These are phyloP conservation scores for Cyrtodaria siliqua DNA, from an alignment of 2,888 invertebrate species.

Conservation along the genomic window DNA sequence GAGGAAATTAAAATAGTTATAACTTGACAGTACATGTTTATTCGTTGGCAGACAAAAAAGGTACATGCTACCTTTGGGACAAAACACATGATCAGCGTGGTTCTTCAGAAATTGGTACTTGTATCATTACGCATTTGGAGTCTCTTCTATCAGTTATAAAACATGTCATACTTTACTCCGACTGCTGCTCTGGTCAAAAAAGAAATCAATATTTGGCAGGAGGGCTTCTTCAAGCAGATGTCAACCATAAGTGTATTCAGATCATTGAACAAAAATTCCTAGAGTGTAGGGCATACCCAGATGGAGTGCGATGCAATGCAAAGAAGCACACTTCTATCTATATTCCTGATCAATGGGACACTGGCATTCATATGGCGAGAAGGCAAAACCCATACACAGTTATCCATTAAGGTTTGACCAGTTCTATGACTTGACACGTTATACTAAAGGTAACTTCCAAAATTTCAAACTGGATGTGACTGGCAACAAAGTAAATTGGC, in stretches of 20 bases:
- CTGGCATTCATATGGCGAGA: slow-evolving; percentile 24
- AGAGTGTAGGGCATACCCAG: slow-evolving; percentile 45
- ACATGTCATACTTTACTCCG: slow-evolving; percentile 42
- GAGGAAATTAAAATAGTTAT: slow-evolving; percentile 45
- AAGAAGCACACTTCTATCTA: slow-evolving; percentile 24
- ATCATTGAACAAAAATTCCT: slow-evolving; percentile 44
- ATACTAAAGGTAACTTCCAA: background rate
- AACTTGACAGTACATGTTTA: slow-evolving; percentile 46
- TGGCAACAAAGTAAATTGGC: slow-evolving; percentile 15
- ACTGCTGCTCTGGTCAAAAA: slow-evolving; percentile 46
- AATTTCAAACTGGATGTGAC: no score
- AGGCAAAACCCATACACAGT: slow-evolving; percentile 14
- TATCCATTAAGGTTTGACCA: slow-evolving; percentile 4
- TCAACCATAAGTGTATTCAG: slow-evolving; percentile 10
- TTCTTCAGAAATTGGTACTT: slow-evolving; percentile 43
- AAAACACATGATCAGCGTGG: slow-evolving; percentile 39
- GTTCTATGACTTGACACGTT: slow-evolving; percentile 6
- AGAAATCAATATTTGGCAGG: slow-evolving; percentile 41
- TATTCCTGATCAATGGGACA: slow-evolving; percentile 34
- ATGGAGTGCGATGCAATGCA: slow-evolving; percentile 25
- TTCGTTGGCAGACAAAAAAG: slow-evolving; percentile 25
- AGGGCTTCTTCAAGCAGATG: slow-evolving; percentile 31
- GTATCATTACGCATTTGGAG: slow-evolving; percentile 23
- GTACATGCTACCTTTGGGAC: slow-evolving; percentile 38
- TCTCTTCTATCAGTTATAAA: slow-evolving; percentile 17